A percentile compares a stretch with the other conserved stretches of the same genome.
These are phyloP conservation scores for Scatophagus argus DNA, from an alignment of 2,113 vertebrate genomes.

Conservation along the genomic window DNA sequence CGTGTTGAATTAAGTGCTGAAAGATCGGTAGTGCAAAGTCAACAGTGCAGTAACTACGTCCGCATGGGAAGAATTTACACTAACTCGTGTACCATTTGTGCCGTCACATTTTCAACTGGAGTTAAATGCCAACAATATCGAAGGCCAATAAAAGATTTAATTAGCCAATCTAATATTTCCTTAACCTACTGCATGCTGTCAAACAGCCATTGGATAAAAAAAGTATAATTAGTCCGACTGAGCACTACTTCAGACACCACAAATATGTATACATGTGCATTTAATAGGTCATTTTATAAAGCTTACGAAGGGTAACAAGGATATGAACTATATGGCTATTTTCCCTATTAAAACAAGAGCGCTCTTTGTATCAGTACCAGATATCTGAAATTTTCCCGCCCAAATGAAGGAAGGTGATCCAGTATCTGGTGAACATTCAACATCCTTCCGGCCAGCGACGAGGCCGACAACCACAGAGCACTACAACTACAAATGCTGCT, in stretches of 20 bases:
- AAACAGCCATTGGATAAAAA: conserved; percentile 41
- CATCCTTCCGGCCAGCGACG: conserved; percentile 5
- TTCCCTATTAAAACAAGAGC: conserved; percentile 32
- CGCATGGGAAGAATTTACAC: not conserved
- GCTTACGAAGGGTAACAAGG: conserved; percentile 7
- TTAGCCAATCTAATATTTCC: not conserved
- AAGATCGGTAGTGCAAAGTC: conserved; percentile 50
- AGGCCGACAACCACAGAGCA: conserved; percentile 1
- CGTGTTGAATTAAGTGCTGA: conserved; percentile 30
- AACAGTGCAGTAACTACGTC: conserved; percentile 35
- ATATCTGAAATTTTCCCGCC: conserved; percentile 16
- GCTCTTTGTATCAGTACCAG: conserved; percentile 15
- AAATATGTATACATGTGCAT: conserved; percentile 23
- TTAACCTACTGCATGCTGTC: conserved; percentile 34
- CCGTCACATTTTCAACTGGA: conserved; percentile 20
- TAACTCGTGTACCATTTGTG: conserved; percentile 23
- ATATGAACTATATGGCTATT: conserved; percentile 66
- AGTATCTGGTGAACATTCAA: conserved; percentile 22
- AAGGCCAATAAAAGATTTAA: conserved; percentile 15
- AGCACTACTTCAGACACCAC: conserved; percentile 22
- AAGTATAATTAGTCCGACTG: conserved; percentile 19
- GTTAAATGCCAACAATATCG: conserved; percentile 14
- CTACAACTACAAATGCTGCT: conserved; percentile 11
- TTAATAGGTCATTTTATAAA: conserved; percentile 14
- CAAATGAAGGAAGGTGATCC: conserved; percentile 1